phyloP scores from a whole-genome alignment of 2,113 vertebrate genomes.

The Bungarus multicinctus region DNA sequence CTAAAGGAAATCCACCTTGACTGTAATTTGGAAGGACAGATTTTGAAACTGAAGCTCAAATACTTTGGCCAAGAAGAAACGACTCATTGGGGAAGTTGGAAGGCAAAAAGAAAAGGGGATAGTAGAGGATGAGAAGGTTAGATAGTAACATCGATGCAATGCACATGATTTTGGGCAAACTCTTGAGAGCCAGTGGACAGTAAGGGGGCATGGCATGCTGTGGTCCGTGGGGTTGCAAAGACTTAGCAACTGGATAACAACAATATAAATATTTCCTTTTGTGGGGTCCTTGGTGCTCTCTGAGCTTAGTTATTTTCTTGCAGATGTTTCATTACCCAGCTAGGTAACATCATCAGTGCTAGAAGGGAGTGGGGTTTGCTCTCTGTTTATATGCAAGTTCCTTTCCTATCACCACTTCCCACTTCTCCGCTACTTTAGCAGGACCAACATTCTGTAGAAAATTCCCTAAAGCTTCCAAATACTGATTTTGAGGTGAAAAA shows the following conservation, averaged over 20 bases:
- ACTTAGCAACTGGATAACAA: too few relatives aligned
- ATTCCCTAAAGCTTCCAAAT: not conserved
- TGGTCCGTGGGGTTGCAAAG: not conserved
- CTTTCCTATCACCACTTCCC: not conserved
- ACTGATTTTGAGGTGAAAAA: not conserved
- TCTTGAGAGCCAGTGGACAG: too few relatives aligned
- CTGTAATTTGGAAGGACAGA: not conserved
- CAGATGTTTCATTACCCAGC: not conserved
- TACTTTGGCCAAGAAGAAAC: not conserved
- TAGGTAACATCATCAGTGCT: not conserved
- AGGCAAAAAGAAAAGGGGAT: not conserved
- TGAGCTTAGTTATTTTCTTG: not conserved
- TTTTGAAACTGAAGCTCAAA: not conserved
- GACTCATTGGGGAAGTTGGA: not conserved
- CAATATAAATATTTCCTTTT: not conserved
- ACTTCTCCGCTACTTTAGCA: not conserved
- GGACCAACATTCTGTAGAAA: not conserved
- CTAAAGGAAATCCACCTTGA: not conserved
- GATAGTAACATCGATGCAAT: not conserved
- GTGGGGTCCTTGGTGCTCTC: not conserved
- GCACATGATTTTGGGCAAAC: not conserved
- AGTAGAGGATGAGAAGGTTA: not conserved
- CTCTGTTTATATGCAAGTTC: not conserved
- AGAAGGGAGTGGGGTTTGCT: not conserved
- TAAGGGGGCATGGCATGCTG: not conserved